A percentile compares a stretch with the other conserved stretches of the same genome.
These are phyloP conservation scores for Andinoacara biseriatus DNA, from an alignment of 2,113 vertebrate species.

Conservation along the genomic window DNA sequence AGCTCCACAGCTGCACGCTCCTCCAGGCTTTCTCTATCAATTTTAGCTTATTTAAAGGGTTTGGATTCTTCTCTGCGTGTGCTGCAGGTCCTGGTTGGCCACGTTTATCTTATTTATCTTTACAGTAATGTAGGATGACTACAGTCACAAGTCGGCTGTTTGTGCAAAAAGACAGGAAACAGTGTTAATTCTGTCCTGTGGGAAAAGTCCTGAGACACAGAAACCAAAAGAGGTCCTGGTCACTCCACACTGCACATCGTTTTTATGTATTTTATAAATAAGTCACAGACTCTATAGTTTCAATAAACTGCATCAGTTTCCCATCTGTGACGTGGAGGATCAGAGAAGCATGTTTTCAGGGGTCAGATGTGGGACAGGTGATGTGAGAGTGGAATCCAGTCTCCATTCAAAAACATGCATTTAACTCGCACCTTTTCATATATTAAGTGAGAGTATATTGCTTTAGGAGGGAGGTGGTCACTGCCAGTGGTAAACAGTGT, in stretches of 20 bases:
- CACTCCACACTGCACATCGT: not conserved
- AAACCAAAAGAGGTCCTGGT: not conserved
- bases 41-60: fast-evolving
- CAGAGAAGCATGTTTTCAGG: no score
- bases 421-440: not conserved
- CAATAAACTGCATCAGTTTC: no score
- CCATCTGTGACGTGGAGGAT: no score
- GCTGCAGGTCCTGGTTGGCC: fast-evolving
- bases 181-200: not conserved
- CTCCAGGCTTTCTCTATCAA: fast-evolving
- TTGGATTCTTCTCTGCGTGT: not conserved
- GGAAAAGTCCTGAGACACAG: not conserved
- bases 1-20: not conserved
- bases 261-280: not conserved
- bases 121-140: not conserved
- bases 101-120: not conserved
- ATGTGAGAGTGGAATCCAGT: no score
- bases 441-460: not conserved
- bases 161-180: not conserved
- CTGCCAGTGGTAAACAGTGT: fast-evolving
- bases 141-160: not conserved
- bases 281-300: not conserved
- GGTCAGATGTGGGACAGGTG: not conserved
- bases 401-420: no score
- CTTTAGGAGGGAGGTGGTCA: not conserved